These are phyloP conservation scores for Lumbricus terrestris DNA, from an alignment of 2,888 invertebrate species.

Conservation along the genomic window DNA sequence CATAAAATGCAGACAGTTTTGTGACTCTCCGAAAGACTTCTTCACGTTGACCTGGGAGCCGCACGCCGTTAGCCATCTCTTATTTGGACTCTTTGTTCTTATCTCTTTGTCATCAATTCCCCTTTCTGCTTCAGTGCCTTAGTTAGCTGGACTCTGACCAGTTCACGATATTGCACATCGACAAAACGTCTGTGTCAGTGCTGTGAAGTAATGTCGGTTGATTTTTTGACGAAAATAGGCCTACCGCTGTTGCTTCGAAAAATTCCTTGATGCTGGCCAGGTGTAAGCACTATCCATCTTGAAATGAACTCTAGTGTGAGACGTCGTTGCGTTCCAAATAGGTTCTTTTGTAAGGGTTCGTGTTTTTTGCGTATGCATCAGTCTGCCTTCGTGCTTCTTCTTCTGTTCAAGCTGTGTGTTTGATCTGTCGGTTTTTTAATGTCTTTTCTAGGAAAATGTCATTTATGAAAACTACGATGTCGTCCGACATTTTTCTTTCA, in stretches of 20 bases:
- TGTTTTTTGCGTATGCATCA: not conserved
- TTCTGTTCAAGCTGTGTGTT: not conserved
- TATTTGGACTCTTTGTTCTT: not conserved
- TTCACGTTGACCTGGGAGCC: not conserved
- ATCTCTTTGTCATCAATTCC: not conserved
- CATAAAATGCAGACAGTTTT: not conserved
- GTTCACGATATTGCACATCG: not conserved
- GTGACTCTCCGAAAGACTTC: not conserved
- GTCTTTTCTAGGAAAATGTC: not conserved
- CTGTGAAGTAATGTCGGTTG: not conserved
- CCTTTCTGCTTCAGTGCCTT: constrained; percentile 3
- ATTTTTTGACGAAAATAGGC: not conserved
- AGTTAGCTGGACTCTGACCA: not conserved
- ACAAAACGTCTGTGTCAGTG: not conserved
- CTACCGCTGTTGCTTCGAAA: not conserved
- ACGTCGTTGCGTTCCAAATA: not conserved
- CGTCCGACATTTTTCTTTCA: constrained; percentile 3
- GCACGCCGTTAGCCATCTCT: not conserved
- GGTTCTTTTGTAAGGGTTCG: not conserved
- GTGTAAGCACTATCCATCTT: not conserved
- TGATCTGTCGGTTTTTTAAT: not conserved
- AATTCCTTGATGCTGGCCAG: not conserved
- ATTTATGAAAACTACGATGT: not conserved
- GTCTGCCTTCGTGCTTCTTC: not conserved
- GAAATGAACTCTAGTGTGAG: not conserved